Conservation (phyloP, 2,797 vertebrate species). For the Oophaga sylvatica region DNA sequence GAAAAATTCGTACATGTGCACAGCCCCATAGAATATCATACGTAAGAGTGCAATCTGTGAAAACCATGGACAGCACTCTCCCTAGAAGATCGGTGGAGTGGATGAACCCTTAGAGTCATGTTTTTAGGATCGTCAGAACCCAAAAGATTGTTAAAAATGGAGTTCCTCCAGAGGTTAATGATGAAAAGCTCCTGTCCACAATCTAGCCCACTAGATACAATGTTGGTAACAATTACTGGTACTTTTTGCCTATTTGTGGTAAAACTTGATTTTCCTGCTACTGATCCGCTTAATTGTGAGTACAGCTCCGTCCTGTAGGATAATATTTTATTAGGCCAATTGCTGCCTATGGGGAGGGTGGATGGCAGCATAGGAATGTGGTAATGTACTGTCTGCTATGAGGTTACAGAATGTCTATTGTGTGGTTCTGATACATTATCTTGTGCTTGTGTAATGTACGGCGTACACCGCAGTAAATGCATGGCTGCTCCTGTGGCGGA, state of each 20-base stretch:
- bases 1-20: too few species aligned
- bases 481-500: background rate
- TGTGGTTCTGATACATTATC: conserved; percentile 6
- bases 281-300: background rate
- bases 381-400: conserved; percentile 16
- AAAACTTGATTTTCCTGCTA: conserved; percentile 2
- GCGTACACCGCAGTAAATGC: background rate
- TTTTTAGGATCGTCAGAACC: too few species aligned
- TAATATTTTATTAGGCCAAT: background rate
- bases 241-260: background rate
- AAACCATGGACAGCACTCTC: too few species aligned
- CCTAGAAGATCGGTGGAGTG: too few species aligned
- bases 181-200: background rate
- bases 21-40: too few species aligned
- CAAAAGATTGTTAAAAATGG: too few species aligned
- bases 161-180: background rate
- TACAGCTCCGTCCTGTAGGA: background rate
- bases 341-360: background rate
- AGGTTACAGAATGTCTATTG: conserved; percentile 12
- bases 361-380: background rate
- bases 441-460: conserved; percentile 7
- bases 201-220: background rate
- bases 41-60: too few species aligned
- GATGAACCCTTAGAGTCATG: too few species aligned
- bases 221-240: background rate